Conservation (phyloP, 2,797 vertebrate species). For the Echeneis naucrates region DNA sequence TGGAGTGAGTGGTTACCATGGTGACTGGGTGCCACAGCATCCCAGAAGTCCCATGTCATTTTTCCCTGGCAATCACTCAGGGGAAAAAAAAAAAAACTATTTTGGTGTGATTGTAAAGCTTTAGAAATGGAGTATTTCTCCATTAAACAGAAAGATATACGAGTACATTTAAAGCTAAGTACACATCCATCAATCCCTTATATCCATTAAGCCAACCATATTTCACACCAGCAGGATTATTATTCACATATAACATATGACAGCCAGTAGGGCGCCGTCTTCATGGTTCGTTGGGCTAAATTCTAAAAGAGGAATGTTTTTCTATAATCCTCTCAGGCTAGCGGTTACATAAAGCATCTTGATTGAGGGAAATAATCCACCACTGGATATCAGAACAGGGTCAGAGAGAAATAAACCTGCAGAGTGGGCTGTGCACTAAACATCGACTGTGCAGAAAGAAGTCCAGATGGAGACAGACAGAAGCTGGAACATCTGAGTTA, state of each 20-base stretch:
- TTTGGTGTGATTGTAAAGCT: not conserved
- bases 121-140: not conserved
- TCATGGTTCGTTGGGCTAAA: conserved; percentile 52
- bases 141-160: not conserved
- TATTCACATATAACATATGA: conserved; percentile 21
- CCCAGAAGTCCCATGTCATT: conserved; percentile 61
- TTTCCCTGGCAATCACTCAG: conserved; percentile 41
- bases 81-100: conserved; percentile 9
- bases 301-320: conserved; percentile 71
- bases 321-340: conserved; percentile 75
- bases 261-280: conserved; percentile 53
- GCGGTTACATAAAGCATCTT: conserved; percentile 79
- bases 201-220: conserved; percentile 6
- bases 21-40: conserved; percentile 70
- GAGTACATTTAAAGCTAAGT: not conserved
- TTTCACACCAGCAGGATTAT: conserved; percentile 49
- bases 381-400: conserved; percentile 69
- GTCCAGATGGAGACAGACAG: conserved; percentile 20
- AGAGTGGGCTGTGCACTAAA: conserved; percentile 60
- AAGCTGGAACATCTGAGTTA: conserved; percentile 27
- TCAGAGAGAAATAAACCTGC: conserved; percentile 68
- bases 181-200: not conserved
- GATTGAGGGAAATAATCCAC: conserved; percentile 82
- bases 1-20: conserved; percentile 76
- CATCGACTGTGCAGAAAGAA: conserved; percentile 29